These are phyloP conservation scores for Cephalopterus ornatus DNA, from an alignment of 2,113 vertebrate species.

Conservation along the genomic window DNA sequence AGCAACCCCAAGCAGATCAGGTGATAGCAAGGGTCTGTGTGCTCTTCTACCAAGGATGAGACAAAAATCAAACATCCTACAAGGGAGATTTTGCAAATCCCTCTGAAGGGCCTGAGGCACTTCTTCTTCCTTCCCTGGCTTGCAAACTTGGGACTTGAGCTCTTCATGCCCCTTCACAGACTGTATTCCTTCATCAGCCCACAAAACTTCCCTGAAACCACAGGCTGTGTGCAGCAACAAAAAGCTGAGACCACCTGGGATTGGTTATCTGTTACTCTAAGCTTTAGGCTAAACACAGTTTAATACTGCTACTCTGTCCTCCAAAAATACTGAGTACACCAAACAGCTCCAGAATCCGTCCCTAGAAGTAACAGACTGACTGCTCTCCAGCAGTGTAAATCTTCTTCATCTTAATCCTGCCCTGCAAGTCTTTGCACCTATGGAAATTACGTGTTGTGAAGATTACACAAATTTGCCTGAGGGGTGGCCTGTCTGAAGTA, in stretches of 20 bases:
- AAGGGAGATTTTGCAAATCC: neutral
- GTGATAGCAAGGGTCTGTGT: fast-evolving
- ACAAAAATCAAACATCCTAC: neutral
- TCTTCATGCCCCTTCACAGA: neutral
- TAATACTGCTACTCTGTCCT: neutral
- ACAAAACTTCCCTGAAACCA: neutral
- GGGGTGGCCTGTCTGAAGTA: neutral
- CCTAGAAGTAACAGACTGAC: neutral
- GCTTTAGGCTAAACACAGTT: neutral
- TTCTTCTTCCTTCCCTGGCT: neutral
- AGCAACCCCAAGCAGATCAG: neutral
- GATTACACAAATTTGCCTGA: conserved; percentile 12
- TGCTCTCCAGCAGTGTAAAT: neutral
- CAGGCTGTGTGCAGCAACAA: neutral
- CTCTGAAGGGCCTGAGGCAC: neutral
- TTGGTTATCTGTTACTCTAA: neutral
- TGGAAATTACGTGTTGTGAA: neutral
- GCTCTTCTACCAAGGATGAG: neutral
- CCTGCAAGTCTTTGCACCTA: conserved; percentile 11
- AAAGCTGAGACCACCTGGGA: neutral
- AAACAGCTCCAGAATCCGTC: neutral
- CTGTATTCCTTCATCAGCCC: neutral
- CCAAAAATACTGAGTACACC: neutral
- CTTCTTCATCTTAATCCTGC: neutral
- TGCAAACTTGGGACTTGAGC: neutral